Percentiles rank a stretch among this genome's conserved stretches.
Conservation (phyloP, 2,888 invertebrate genomes). For the Marronus borbonicus region DNA sequence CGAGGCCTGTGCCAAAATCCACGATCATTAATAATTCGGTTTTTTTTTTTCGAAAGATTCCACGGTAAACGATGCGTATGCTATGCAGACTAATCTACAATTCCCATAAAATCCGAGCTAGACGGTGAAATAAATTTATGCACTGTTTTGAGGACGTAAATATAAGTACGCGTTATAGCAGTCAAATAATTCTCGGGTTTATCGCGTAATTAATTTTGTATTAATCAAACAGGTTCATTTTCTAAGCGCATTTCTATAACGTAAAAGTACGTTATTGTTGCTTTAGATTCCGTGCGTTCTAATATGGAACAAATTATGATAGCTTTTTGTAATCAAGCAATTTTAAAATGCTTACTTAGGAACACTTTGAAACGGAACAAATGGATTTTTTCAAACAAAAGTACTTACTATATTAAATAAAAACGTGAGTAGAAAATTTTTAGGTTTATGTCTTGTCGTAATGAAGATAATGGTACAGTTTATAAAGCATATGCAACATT, state of each 20-base stretch:
- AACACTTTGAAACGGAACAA: no score
- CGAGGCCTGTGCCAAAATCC: conserved; percentile 7
- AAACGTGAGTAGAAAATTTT: no score
- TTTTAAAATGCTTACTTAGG: no score
- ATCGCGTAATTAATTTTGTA: conserved; percentile 12
- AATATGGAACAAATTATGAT: no score
- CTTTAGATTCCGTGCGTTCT: no score
- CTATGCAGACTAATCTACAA: background rate
- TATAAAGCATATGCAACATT: no score
- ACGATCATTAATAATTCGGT: conserved; percentile 20
- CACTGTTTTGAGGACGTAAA: conserved; percentile 18
- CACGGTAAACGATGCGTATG: conserved; percentile 4
- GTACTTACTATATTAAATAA: no score
- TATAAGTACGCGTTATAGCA: conserved; percentile 1
- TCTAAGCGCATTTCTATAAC: background rate
- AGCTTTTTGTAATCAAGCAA: no score
- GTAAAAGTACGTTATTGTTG: no score
- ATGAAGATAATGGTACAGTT: no score
- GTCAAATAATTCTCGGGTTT: conserved; percentile 5
- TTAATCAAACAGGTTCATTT: conserved; percentile 5
- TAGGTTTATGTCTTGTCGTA: no score
- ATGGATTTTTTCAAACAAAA: no score
- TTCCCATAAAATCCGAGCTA: conserved; percentile 2
- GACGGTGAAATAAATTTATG: conserved; percentile 16
- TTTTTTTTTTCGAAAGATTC: conserved; percentile 4